A percentile compares a stretch with the other conserved stretches of the same genome.
These are phyloP conservation scores for Nomada fucata DNA, from an alignment of 2,888 invertebrate genomes.

Conservation along the genomic window DNA sequence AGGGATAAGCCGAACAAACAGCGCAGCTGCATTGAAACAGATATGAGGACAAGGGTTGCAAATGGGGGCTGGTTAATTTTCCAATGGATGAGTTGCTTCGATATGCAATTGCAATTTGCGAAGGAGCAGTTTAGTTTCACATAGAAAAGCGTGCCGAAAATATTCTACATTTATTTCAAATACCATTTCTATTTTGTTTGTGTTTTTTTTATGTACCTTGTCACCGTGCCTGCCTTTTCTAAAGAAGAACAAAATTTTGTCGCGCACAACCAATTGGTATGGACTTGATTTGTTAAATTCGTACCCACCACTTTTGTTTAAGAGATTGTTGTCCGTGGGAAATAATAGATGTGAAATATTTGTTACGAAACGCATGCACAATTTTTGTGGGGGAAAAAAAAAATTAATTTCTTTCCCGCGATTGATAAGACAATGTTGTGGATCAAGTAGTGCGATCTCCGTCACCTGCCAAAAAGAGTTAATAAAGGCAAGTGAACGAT, in stretches of 20 bases:
- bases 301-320: conserved; percentile 13
- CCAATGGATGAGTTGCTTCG: conserved; percentile 4
- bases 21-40: neutral
- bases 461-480: conserved; percentile 72
- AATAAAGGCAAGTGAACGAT: conserved; percentile 59
- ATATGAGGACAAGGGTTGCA: neutral
- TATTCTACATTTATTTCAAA: neutral
- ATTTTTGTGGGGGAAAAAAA: conserved; percentile 4
- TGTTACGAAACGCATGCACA: neutral
- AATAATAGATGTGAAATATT: neutral
- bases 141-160: neutral
- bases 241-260: neutral
- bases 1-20: neutral
- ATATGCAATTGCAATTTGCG: conserved; percentile 6
- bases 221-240: conserved; percentile 39
- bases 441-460: conserved; percentile 54
- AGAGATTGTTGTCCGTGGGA: neutral
- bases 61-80: neutral
- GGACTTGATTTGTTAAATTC: neutral
- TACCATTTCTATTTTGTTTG: no score
- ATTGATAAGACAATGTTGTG: neutral
- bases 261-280: neutral
- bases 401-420: no score
- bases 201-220: neutral
- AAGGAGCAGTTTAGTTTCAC: neutral